These are phyloP conservation scores for Trichonephila inaurata DNA, from an alignment of 1,140 invertebrate genomes.

Conservation along the genomic window DNA sequence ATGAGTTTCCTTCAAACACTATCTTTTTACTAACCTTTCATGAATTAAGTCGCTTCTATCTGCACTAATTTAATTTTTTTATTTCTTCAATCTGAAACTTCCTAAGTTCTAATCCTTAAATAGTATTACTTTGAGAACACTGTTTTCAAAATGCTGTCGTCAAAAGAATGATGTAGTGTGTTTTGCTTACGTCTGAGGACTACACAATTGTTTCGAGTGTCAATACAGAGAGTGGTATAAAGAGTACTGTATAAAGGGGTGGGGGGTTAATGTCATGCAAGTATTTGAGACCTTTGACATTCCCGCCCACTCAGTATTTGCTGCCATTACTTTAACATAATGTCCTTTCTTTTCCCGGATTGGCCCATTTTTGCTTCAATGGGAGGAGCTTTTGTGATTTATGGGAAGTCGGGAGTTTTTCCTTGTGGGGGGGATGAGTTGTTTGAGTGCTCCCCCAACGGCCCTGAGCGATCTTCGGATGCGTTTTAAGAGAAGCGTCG, in stretches of 20 bases:
- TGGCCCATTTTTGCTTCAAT: neutral
- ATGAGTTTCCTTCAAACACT: too few species aligned
- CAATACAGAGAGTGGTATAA: neutral
- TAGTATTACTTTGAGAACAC: too few species aligned
- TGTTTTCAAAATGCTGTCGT: too few species aligned
- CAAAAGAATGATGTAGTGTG: neutral
- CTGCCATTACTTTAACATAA: conserved; percentile 71
- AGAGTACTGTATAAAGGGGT: neutral
- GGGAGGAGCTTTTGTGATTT: conserved; percentile 58
- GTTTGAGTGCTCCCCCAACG: conserved; percentile 60
- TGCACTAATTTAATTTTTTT: too few species aligned
- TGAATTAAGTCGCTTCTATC: too few species aligned
- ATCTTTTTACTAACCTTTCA: too few species aligned
- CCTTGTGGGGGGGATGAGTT: neutral
- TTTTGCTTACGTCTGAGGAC: neutral
- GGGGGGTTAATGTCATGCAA: conserved; percentile 57
- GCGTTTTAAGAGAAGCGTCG: neutral
- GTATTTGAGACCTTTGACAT: conserved; percentile 70
- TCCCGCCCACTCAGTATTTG: conserved; percentile 62
- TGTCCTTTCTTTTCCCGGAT: conserved; percentile 27
- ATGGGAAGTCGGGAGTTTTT: conserved; percentile 51
- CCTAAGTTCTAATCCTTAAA: too few species aligned
- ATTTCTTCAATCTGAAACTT: too few species aligned
- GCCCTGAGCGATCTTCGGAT: conserved; percentile 6
- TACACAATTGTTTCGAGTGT: neutral